Percentiles rank a stretch among this genome's conserved stretches.
Conservation (phyloP, 2,888 invertebrate genomes). For the Sarcophaga carnaria region DNA sequence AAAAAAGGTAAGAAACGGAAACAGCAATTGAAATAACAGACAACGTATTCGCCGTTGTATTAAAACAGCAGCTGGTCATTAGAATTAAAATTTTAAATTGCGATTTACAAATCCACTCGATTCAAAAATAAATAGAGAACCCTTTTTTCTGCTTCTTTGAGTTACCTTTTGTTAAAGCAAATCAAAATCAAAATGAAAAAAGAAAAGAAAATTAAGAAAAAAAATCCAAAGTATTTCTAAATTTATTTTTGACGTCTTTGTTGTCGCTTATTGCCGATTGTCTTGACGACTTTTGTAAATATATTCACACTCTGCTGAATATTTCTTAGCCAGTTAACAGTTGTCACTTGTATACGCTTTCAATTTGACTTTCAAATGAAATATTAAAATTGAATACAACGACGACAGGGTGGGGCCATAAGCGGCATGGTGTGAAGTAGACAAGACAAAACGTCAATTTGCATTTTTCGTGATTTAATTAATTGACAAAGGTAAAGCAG, state of each 20-base stretch:
- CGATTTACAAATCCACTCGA: too few species aligned
- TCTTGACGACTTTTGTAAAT: slow-evolving; percentile 32
- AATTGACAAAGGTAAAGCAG: slow-evolving; percentile 57
- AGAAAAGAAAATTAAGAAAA: too few species aligned
- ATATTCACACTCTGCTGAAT: slow-evolving; percentile 44
- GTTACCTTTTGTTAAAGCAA: neutral
- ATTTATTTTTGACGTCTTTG: slow-evolving; percentile 5
- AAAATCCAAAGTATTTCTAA: neutral
- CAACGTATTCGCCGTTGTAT: too few species aligned
- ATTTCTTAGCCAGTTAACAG: slow-evolving; percentile 54
- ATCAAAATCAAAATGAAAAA: neutral
- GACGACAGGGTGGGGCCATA: neutral
- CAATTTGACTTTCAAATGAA: slow-evolving; percentile 38
- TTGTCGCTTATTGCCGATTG: slow-evolving; percentile 15
- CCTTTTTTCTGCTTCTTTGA: neutral
- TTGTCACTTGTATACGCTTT: slow-evolving; percentile 51
- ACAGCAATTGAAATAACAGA: too few species aligned
- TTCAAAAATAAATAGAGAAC: too few species aligned
- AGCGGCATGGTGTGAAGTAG: slow-evolving; percentile 5
- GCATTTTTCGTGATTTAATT: slow-evolving; percentile 58
- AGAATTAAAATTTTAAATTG: too few species aligned
- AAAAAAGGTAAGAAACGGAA: too few species aligned
- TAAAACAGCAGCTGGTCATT: too few species aligned
- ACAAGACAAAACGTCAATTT: slow-evolving; percentile 50
- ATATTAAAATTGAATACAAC: neutral